These are phyloP conservation scores for Serilophus lunatus DNA, from an alignment of 2,113 vertebrate genomes.

Conservation along the genomic window DNA sequence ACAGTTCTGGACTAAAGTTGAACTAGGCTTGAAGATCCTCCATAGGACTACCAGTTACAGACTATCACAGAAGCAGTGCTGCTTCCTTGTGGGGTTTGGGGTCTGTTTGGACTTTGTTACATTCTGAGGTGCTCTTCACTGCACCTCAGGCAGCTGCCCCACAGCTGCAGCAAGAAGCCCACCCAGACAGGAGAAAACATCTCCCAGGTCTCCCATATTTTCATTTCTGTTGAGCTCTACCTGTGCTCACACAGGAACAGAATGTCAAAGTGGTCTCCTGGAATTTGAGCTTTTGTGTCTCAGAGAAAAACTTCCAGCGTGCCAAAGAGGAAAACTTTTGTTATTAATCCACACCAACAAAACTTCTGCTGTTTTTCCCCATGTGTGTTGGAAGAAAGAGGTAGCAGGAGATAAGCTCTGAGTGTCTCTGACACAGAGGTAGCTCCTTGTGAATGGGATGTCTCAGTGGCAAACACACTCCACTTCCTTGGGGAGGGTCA, in stretches of 20 bases:
- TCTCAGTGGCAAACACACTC: not conserved
- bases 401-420: not conserved
- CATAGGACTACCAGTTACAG: not conserved
- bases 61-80: not conserved
- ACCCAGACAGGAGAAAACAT: not conserved
- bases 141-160: not conserved
- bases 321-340: not conserved
- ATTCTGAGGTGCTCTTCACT: not conserved
- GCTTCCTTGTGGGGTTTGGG: not conserved
- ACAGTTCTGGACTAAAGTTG: not conserved
- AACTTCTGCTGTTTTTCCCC: not conserved
- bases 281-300: not conserved
- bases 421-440: fast-evolving
- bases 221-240: not conserved
- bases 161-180: not conserved
- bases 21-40: not conserved
- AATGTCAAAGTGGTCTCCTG: fast-evolving
- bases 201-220: not conserved
- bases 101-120: not conserved
- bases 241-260: not conserved
- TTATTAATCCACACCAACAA: not conserved
- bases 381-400: not conserved
- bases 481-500: not conserved
- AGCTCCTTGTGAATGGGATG: fast-evolving
- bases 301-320: not conserved